Evolutionary conservation across 1,140 invertebrate genomes (phyloP), one percentile per base, ranked within the genome.

Genomic region (Bombus affinis): DNA sequence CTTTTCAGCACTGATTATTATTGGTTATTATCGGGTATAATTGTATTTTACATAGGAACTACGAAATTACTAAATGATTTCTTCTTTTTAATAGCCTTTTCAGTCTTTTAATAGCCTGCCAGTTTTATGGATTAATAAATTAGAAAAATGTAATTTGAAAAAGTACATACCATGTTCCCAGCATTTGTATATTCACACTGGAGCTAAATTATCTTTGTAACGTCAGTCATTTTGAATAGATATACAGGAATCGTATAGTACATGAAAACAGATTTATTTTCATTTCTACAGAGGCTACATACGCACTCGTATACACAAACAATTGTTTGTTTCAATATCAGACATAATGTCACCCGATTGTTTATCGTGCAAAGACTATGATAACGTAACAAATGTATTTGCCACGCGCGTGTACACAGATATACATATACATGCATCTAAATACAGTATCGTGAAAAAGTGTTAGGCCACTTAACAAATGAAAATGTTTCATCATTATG

Each of bases 181-280:
- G 32, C 13, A 35, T 35, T 13, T 35, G 13, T 32, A 66, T 35
- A 32, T 15, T 13, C 12, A 0, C 5, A 35, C 15, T 18, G 15
- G 5, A 35, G 42, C 3, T 25, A 35, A 18, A 42, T 47, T 18
- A 42, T 37, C 37, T 72, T 70, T 10, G 37, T 22, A 8, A 25
- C 37, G 37, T 70, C 53, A 9, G 28, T 25, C 13, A 13, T 0
- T 13, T 32, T 32, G 44, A 68, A 8, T 35, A 37, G 18, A 22
- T 25, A 68, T 32, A 47, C 22, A 28, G 13, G 12, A 76, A 70
- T 57, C 5, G 68, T 25, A 72, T 59, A 15, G 9, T 25, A 39
- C 37, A 10, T 15, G 28, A 72, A 81, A 59, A n/a, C 47, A 39
- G 47, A 81, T 80, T 70, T 71, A 68, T 39, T 39, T 9, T 42